Percentiles rank a stretch among this genome's conserved stretches.
Conservation (phyloP, 2,113 vertebrate species). For the Sander vitreus region DNA sequence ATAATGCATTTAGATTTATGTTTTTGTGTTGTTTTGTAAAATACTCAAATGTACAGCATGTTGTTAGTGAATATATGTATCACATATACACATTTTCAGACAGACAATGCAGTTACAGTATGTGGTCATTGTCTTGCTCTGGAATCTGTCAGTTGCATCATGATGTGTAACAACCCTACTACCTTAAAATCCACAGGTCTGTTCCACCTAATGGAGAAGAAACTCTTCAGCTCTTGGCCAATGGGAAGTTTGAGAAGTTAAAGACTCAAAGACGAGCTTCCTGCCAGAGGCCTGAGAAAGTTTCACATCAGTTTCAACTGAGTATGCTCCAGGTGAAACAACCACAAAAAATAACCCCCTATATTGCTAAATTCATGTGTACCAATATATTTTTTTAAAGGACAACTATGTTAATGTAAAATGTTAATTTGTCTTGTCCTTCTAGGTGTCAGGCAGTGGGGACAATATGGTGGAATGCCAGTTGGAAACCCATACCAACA, state of each 20-base stretch:
- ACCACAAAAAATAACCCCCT: neutral
- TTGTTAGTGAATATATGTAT: neutral
- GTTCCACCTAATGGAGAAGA: conserved; percentile 77
- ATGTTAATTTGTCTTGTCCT: conserved; percentile 8
- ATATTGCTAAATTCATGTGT: neutral
- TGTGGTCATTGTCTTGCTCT: neutral
- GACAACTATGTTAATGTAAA: neutral
- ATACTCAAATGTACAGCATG: neutral
- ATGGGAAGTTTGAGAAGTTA: conserved; percentile 88
- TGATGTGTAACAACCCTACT: neutral
- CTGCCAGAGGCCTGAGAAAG: conserved; percentile 87
- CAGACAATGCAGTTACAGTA: neutral
- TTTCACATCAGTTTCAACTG: conserved; percentile 88
- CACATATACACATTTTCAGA: neutral
- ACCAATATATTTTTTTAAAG: neutral
- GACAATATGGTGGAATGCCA: conserved; percentile 97
- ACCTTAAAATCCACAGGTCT: conserved; percentile 58
- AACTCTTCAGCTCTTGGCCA: conserved; percentile 73
- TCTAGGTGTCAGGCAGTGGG: conserved; percentile 89
- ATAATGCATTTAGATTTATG: neutral
- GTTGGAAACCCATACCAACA: conserved; percentile 94
- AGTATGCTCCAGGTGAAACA: conserved; percentile 89
- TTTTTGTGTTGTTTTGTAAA: neutral
- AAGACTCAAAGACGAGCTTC: conserved; percentile 88
- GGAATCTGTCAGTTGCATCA: neutral